Percentiles rank a stretch among this genome's conserved stretches.
These are phyloP conservation scores for Telmatochromis sp. DNA, from an alignment of 2,113 vertebrate genomes.

Conservation along the genomic window DNA sequence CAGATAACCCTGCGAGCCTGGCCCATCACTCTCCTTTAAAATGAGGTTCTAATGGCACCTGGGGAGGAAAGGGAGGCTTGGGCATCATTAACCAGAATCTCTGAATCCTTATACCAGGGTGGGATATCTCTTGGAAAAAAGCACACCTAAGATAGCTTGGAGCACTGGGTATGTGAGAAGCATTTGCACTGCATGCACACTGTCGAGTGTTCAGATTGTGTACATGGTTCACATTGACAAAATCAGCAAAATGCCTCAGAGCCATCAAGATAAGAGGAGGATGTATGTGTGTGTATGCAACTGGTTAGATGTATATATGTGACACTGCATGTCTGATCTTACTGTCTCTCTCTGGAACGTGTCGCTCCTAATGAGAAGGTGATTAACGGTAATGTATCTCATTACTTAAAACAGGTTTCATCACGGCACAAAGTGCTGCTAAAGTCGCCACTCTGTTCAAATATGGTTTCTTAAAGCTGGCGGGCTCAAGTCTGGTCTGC, in stretches of 20 bases:
- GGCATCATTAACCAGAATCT: slow-evolving; percentile 52
- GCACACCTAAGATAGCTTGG: not conserved
- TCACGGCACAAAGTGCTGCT: slow-evolving; percentile 16
- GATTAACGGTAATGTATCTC: slow-evolving; percentile 63
- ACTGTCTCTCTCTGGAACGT: slow-evolving; percentile 20
- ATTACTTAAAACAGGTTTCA: slow-evolving; percentile 63
- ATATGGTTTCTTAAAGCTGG: not conserved
- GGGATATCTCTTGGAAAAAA: not conserved
- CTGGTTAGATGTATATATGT: not conserved
- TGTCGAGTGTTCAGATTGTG: not conserved
- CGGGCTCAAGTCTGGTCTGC: not conserved
- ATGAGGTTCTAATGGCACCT: slow-evolving; percentile 56
- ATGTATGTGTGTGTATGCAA: not conserved
- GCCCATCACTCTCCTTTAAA: slow-evolving; percentile 59
- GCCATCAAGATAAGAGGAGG: not conserved
- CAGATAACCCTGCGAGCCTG: slow-evolving; percentile 55
- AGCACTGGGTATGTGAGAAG: not conserved
- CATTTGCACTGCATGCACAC: not conserved
- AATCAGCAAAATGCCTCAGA: not conserved
- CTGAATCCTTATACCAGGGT: slow-evolving; percentile 42
- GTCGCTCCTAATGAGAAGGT: slow-evolving; percentile 54
- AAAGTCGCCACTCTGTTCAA: not conserved
- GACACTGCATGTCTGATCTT: not conserved
- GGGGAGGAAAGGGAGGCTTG: slow-evolving; percentile 30
- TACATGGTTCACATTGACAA: not conserved